A percentile compares a stretch with the other conserved stretches of the same genome.
Evolutionary conservation across 1,140 invertebrate genomes (phyloP).

Genomic region (Marisa cornuarietis): DNA sequence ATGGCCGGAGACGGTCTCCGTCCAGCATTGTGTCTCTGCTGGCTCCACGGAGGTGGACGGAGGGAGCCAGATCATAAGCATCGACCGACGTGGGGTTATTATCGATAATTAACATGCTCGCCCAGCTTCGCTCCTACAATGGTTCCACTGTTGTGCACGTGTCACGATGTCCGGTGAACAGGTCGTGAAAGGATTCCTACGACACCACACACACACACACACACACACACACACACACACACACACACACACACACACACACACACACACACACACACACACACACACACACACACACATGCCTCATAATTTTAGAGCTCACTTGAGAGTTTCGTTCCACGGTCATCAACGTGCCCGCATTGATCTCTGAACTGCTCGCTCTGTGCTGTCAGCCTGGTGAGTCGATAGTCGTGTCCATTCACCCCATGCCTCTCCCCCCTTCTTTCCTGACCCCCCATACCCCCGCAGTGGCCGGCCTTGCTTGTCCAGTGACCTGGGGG

Average conservation of each 20-base stretch:
- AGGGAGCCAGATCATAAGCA: background rate
- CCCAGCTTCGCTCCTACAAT: background rate
- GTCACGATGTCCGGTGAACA: background rate
- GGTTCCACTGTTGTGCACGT: background rate
- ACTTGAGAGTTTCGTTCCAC: background rate
- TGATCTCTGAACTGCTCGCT: no score
- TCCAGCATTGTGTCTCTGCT: background rate
- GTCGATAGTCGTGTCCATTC: no score
- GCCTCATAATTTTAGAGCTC: background rate
- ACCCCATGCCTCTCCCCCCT: no score
- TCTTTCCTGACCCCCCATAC: no score
- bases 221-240: background rate
- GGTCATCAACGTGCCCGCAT: no score
- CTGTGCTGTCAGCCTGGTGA: no score
- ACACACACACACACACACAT: background rate
- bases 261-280: background rate
- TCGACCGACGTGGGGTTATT: background rate
- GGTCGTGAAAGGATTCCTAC: background rate
- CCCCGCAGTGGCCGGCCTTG: no score
- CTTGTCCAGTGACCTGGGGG: no score
- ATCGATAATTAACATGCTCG: conserved; percentile 17
- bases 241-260: background rate
- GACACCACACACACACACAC: background rate
- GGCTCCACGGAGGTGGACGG: background rate
- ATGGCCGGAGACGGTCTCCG: background rate